A percentile compares a stretch with the other conserved stretches of the same genome.
Evolutionary conservation across 2,888 invertebrate species (phyloP).

Genomic region (Sesia bembeciformis): DNA sequence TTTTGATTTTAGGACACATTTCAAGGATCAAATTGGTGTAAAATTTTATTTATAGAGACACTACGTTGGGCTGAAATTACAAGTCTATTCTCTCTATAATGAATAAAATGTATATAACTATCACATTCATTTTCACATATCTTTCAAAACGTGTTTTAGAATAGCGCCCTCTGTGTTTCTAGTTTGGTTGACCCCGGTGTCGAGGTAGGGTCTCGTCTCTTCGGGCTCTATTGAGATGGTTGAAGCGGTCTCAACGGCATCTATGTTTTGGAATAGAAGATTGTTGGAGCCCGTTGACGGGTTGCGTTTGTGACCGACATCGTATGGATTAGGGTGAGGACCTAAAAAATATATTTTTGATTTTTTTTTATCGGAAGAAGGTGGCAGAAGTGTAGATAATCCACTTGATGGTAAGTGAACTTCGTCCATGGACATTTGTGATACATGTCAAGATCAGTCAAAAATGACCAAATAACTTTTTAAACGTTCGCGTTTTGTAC

Average conservation of each 20-base stretch:
- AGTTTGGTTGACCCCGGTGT: constrained; percentile 58
- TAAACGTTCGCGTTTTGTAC: too few relatives aligned
- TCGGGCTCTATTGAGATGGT: constrained; percentile 43
- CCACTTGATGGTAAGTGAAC: too few relatives aligned
- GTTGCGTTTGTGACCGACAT: constrained; percentile 41
- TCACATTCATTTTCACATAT: constrained; percentile 33
- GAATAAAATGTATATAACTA: too few relatives aligned
- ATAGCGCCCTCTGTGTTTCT: constrained; percentile 65
- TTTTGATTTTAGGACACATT: too few relatives aligned
- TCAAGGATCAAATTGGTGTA: too few relatives aligned
- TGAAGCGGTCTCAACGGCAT: constrained; percentile 40
- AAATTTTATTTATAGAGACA: too few relatives aligned
- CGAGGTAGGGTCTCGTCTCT: constrained; percentile 23
- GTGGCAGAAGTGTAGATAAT: too few relatives aligned
- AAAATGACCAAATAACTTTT: too few relatives aligned
- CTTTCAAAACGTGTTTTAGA: constrained; percentile 59
- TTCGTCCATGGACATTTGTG: too few relatives aligned
- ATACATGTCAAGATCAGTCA: too few relatives aligned
- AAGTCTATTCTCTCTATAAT: too few relatives aligned
- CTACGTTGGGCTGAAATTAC: too few relatives aligned
- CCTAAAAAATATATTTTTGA: constrained; percentile 29
- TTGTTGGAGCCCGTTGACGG: constrained; percentile 58
- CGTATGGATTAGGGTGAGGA: constrained; percentile 27
- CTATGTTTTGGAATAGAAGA: constrained; percentile 51
- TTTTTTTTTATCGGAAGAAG: neutral